phyloP scores from a whole-genome alignment of 2,797 vertebrate genomes.

The Glossophaga mutica region DNA sequence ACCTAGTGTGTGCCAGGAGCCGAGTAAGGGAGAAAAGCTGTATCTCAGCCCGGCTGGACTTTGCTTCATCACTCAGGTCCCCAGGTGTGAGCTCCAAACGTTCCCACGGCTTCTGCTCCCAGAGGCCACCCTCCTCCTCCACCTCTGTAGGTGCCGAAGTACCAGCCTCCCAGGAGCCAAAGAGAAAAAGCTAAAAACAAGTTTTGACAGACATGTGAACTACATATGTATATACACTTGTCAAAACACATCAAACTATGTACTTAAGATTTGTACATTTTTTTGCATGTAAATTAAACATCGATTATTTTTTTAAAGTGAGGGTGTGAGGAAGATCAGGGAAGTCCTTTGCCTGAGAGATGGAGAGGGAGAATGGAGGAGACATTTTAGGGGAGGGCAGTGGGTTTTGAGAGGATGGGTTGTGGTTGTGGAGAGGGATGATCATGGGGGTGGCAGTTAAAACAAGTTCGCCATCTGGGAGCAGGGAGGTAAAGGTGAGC shows the following conservation, averaged over 20 bases:
- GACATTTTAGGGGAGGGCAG: neutral
- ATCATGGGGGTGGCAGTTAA: rapidly evolving
- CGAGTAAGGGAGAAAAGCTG: neutral
- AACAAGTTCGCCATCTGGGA: neutral
- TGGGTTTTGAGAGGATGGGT: neutral
- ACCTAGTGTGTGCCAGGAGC: neutral
- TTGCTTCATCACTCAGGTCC: neutral
- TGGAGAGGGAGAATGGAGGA: neutral
- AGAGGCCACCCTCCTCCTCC: neutral
- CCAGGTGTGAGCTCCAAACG: rapidly evolving
- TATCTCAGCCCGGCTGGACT: neutral
- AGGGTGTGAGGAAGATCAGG: neutral
- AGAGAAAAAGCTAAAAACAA: neutral
- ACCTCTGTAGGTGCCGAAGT: neutral
- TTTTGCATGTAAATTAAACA: neutral
- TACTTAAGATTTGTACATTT: neutral
- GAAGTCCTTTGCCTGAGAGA: neutral
- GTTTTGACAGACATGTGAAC: neutral
- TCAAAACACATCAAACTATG: neutral
- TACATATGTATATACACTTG: neutral
- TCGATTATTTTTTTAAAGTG: neutral
- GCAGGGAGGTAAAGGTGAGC: neutral
- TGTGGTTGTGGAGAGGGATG: neutral
- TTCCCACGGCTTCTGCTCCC: neutral
- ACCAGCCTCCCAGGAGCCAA: neutral